Percentiles rank a stretch among this genome's conserved stretches.
Evolutionary conservation across 2,888 invertebrate species (phyloP).

Genomic region (Vanessa cardui): DNA sequence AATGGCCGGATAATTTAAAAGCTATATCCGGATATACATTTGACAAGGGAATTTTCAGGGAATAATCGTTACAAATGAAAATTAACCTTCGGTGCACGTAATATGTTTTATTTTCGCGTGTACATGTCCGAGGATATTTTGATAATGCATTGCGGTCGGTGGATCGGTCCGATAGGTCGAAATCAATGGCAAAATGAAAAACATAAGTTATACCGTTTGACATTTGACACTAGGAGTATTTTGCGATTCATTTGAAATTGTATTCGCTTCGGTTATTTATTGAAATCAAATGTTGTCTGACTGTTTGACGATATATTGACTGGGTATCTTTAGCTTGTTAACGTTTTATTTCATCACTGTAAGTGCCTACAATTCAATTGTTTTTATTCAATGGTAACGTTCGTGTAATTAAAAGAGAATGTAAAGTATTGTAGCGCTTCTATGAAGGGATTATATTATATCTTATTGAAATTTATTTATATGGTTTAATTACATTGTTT

Average conservation of each 20-base stretch:
- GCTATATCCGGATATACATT: constrained; percentile 19
- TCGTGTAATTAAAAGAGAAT: too few species aligned
- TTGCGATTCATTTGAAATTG: constrained; percentile 8
- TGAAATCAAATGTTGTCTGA: background rate
- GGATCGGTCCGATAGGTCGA: constrained; percentile 3
- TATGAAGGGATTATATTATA: too few species aligned
- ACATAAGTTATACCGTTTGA: constrained; percentile 25
- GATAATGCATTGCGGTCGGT: constrained; percentile 2
- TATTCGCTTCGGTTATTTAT: background rate
- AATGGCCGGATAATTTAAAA: constrained; percentile 32
- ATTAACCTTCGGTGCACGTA: constrained; percentile 1
- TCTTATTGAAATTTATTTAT: too few species aligned
- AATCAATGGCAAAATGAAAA: constrained; percentile 28
- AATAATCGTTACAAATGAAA: constrained; percentile 13
- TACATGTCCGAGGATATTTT: constrained; percentile 5
- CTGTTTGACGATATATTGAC: background rate
- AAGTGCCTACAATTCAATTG: too few species aligned
- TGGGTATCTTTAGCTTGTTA: background rate
- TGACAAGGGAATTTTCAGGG: background rate
- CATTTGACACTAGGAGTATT: constrained; percentile 16
- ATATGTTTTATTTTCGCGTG: constrained; percentile 7
- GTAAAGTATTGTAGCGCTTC: too few species aligned
- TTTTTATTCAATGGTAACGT: too few species aligned
- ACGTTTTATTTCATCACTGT: too few species aligned
- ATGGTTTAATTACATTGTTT: too few species aligned